A percentile compares a stretch with the other conserved stretches of the same genome.
phyloP scores from a whole-genome alignment of 64 coral and sea anemone species.

The Actinia equina region DNA sequence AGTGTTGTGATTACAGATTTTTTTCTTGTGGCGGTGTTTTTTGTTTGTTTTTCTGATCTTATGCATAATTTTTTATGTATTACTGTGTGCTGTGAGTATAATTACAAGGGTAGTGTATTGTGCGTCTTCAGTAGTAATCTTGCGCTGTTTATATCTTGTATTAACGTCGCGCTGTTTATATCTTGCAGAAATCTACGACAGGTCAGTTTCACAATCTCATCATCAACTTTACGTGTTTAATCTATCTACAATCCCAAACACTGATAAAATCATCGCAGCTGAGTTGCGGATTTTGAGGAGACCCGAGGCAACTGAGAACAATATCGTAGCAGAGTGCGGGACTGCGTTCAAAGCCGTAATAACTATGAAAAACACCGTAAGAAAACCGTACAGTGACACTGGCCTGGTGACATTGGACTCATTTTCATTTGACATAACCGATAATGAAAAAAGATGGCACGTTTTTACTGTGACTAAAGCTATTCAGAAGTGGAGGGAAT shows the following conservation, averaged over 20 bases:
- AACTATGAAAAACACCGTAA: conserved; percentile 34
- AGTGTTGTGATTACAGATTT: conserved; percentile 15
- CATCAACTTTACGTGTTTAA: conserved; percentile 88
- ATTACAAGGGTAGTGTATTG: not conserved
- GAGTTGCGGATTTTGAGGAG: conserved; percentile 73
- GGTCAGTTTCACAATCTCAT: conserved; percentile 28
- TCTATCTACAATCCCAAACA: conserved; percentile 57
- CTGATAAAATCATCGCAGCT: conserved; percentile 69
- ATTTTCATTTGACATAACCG: conserved; percentile 85
- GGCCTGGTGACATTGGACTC: conserved; percentile 50
- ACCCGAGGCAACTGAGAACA: conserved; percentile 24
- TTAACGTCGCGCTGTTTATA: conserved; percentile 37
- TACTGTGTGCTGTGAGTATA: not conserved
- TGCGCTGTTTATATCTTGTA: conserved; percentile 42
- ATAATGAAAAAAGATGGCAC: conserved; percentile 58
- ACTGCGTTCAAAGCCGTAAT: conserved; percentile 80
- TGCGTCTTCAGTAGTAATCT: not conserved
- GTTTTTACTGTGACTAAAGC: conserved; percentile 82
- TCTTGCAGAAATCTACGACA: conserved; percentile 68
- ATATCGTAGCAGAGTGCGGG: conserved; percentile 50
- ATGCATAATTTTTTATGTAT: conserved; percentile 77
- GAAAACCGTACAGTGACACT: not conserved
- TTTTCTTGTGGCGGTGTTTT: conserved; percentile 39
- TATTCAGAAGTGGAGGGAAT: conserved; percentile 66
- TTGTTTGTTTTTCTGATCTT: conserved; percentile 66